Conservation (phyloP, 2,113 vertebrate species). For the Xenotilapia leptura region DNA sequence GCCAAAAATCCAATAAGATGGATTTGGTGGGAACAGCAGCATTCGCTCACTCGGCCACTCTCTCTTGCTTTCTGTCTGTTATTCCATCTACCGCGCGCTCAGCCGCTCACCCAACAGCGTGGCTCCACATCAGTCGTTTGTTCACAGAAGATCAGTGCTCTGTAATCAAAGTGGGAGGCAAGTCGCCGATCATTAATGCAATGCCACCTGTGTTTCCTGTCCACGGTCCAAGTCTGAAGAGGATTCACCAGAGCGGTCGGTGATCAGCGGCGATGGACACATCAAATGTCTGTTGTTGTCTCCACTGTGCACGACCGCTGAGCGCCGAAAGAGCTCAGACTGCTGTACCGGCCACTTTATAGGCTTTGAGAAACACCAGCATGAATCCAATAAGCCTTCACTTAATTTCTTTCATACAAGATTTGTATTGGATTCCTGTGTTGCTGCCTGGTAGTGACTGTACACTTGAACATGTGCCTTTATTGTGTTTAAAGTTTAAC, state of each 20-base stretch:
- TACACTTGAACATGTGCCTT: neutral
- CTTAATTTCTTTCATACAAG: conserved; percentile 23
- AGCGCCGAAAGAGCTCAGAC: neutral
- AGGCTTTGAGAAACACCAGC: neutral
- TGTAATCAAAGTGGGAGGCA: conserved; percentile 26
- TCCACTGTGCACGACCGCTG: neutral
- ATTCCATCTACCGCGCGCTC: neutral
- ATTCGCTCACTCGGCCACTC: neutral
- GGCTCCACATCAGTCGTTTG: conserved; percentile 21
- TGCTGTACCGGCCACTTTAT: neutral
- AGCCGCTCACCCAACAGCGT: neutral
- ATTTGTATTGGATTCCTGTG: conserved; percentile 28
- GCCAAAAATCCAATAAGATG: conserved; percentile 66
- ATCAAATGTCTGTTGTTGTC: neutral
- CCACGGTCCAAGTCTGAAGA: neutral
- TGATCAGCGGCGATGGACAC: neutral
- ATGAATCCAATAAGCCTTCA: neutral
- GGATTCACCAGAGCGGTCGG: neutral
- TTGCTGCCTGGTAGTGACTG: neutral
- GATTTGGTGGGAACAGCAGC: conserved; percentile 31
- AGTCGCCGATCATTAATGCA: conserved; percentile 27
- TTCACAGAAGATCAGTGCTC: conserved; percentile 29
- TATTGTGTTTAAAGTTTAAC: conserved; percentile 19
- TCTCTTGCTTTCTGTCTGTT: neutral
- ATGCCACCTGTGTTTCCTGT: conserved; percentile 27